phyloP scores from a whole-genome alignment of 2,113 vertebrate species.

The Otolemur garnettii region DNA sequence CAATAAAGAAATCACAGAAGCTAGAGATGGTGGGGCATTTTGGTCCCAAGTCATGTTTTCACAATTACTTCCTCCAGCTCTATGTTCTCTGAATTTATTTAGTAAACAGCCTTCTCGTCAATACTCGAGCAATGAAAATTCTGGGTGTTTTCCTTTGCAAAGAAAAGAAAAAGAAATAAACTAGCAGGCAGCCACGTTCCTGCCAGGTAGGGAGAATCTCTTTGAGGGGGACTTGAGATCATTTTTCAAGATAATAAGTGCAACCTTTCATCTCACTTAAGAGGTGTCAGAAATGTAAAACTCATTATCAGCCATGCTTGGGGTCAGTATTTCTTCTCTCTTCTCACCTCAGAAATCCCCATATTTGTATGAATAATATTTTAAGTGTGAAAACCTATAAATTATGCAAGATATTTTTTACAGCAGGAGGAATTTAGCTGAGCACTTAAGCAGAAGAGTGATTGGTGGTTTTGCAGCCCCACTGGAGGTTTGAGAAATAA shows the following conservation, averaged over 20 bases:
- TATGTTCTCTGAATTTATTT: conserved; percentile 74
- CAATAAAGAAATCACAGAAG: conserved; percentile 60
- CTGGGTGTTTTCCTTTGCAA: background rate
- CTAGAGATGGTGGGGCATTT: background rate
- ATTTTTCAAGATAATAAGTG: background rate
- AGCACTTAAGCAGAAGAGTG: background rate
- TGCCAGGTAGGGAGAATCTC: background rate
- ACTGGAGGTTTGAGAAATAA: background rate
- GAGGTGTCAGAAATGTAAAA: background rate
- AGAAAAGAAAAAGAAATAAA: background rate
- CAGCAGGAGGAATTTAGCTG: background rate
- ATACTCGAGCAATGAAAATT: conserved; percentile 57
- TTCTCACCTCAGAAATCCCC: background rate
- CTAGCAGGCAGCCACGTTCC: background rate
- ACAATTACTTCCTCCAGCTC: conserved; percentile 69
- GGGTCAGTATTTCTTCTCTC: background rate
- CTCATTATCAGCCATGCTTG: background rate
- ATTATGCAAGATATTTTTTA: background rate
- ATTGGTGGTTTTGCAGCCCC: background rate
- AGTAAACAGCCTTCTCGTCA: conserved; percentile 70
- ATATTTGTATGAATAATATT: background rate
- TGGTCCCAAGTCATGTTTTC: conserved; percentile 59
- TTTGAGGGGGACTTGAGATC: background rate
- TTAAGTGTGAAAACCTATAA: background rate
- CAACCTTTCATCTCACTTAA: background rate